phyloP scores from a whole-genome alignment of 2,888 invertebrate species.

The Pinctada fucata region DNA sequence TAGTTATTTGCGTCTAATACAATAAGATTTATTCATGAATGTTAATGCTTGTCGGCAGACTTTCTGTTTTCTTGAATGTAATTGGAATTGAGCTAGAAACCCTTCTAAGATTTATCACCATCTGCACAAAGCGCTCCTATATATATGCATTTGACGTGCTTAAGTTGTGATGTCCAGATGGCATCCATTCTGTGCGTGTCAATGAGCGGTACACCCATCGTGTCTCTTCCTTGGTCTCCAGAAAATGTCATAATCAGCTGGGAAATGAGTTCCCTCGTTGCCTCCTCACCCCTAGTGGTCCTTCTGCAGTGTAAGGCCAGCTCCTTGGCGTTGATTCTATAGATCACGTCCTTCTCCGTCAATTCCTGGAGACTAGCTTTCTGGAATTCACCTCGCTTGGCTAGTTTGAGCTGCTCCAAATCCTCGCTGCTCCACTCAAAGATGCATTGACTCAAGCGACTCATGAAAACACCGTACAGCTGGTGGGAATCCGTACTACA shows the following conservation, averaged over 20 bases:
- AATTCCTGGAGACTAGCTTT: constrained; percentile 18
- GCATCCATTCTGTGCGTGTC: constrained; percentile 28
- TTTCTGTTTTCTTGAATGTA: no score
- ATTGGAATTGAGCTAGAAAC: no score
- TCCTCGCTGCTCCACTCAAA: constrained; percentile 52
- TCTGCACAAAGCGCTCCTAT: no score
- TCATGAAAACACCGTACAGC: constrained; percentile 50
- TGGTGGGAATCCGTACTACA: constrained; percentile 49
- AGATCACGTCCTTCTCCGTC: constrained; percentile 39
- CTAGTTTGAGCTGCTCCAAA: constrained; percentile 39
- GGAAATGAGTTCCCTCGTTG: constrained; percentile 34
- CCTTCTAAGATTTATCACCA: no score
- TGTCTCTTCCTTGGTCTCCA: constrained; percentile 27
- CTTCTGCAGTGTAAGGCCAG: constrained; percentile 47
- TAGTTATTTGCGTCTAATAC: no score
- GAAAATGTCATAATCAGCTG: constrained; percentile 27
- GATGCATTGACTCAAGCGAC: constrained; percentile 42
- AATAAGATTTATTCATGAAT: no score
- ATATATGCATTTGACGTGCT: constrained; percentile 52
- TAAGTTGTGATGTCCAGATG: constrained; percentile 32
- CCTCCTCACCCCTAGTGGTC: constrained; percentile 42
- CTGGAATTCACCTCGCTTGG: constrained; percentile 48
- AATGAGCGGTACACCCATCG: constrained; percentile 47
- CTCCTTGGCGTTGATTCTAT: constrained; percentile 39
- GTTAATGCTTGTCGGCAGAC: no score